phyloP scores from a whole-genome alignment of 92 coral and sea anemone species.

The Umimayanthus chanpuru region DNA sequence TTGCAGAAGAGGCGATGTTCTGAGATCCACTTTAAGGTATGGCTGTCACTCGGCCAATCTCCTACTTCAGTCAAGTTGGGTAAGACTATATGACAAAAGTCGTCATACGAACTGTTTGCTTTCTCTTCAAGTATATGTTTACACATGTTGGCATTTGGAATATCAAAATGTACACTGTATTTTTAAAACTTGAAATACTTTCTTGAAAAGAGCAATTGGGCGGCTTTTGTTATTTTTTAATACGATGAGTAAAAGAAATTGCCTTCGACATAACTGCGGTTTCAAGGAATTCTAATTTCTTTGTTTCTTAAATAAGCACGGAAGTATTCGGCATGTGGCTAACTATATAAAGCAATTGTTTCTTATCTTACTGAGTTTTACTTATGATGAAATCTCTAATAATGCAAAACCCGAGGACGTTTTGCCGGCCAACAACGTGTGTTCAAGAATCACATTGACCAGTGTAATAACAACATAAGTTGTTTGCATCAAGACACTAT shows the following conservation, averaged over 20 bases:
- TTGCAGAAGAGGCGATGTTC: not conserved
- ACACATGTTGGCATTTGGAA: not conserved
- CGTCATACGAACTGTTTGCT: not conserved
- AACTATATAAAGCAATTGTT: not conserved
- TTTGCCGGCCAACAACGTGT: not conserved
- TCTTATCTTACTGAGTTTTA: constrained; percentile 8
- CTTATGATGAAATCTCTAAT: not conserved
- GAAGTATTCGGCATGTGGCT: constrained; percentile 31
- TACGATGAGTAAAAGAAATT: not conserved
- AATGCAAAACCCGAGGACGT: not conserved
- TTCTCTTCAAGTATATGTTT: not conserved
- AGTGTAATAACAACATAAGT: constrained; percentile 42
- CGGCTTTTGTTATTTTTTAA: constrained; percentile 24
- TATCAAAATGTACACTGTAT: not conserved
- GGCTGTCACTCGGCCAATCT: not conserved
- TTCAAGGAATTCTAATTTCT: constrained; percentile 30
- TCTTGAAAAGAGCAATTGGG: constrained; percentile 37
- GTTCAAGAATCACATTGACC: constrained; percentile 15
- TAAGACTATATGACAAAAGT: constrained; percentile 8
- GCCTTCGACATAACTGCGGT: constrained; percentile 25
- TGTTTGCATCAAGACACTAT: constrained; percentile 56
- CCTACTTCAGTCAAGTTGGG: not conserved
- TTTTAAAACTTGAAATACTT: not conserved
- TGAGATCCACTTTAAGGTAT: not conserved
- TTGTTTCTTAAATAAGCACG: constrained; percentile 2